Percentiles rank a stretch among this genome's conserved stretches.
Evolutionary conservation across 2,797 vertebrate genomes (phyloP).

Genomic region (Somateria mollissima): DNA sequence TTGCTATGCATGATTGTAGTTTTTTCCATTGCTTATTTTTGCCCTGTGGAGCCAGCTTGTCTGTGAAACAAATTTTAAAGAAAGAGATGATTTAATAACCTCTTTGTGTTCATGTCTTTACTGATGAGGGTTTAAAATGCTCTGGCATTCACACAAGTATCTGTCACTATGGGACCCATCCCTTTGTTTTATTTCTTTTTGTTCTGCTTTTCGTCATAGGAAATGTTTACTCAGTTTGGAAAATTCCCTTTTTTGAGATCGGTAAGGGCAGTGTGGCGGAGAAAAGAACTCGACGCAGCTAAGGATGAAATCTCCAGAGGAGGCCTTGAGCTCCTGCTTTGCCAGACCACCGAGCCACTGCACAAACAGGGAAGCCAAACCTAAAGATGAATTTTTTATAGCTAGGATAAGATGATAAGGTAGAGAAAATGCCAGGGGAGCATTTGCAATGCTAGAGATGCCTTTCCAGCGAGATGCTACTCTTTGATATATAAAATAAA

Average conservation of each 20-base stretch:
- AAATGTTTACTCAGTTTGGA: constrained; percentile 53
- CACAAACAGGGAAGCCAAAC: not conserved
- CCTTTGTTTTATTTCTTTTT: not conserved
- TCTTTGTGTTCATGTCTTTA: not conserved
- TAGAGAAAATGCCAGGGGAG: not conserved
- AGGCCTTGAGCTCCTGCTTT: not conserved
- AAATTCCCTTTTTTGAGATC: constrained; percentile 40
- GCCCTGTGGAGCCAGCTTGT: not conserved
- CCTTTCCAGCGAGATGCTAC: not conserved
- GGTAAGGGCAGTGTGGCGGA: not conserved
- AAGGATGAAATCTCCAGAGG: not conserved
- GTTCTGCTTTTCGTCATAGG: constrained; percentile 12
- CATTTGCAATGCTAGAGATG: not conserved
- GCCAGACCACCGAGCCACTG: not conserved
- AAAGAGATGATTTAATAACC: not conserved
- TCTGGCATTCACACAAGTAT: not conserved
- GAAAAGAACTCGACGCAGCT: not conserved
- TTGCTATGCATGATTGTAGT: not conserved
- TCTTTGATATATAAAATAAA: not conserved
- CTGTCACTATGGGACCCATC: not conserved
- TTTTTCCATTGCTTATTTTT: not conserved
- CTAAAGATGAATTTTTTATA: not conserved
- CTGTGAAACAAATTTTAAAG: constrained; percentile 17
- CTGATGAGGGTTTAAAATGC: not conserved
- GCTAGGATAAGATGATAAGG: not conserved